Conservation (phyloP, 2,797 vertebrate species). For the Cheirogaleus major region DNA sequence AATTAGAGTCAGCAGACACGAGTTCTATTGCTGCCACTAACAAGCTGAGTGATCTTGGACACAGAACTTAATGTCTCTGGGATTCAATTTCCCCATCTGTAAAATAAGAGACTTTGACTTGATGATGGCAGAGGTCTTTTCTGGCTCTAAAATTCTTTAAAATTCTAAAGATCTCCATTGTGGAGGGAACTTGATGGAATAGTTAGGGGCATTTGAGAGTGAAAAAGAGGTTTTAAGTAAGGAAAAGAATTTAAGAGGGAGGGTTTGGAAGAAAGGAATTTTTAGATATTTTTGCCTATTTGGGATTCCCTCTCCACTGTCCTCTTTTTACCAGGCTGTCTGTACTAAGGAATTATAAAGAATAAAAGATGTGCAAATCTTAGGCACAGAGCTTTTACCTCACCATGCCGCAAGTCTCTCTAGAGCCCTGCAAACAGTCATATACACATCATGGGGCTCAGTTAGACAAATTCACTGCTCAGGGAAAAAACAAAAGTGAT, state of each 20-base stretch:
- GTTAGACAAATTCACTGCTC: not conserved
- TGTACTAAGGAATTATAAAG: not conserved
- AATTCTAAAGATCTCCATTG: not conserved
- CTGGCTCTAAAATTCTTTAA: constrained; percentile 29
- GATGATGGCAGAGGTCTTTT: not conserved
- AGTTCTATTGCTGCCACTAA: not conserved
- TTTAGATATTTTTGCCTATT: not conserved
- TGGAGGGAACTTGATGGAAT: not conserved
- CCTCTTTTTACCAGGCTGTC: not conserved
- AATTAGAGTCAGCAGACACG: not conserved
- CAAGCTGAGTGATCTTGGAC: not conserved
- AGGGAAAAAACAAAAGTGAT: not conserved
- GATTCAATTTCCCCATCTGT: not conserved
- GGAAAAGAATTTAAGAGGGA: not conserved
- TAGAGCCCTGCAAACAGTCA: not conserved
- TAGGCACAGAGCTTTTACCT: not conserved
- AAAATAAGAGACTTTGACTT: not conserved
- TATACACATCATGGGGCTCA: not conserved
- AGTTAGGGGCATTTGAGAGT: not conserved
- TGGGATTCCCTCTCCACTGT: not conserved
- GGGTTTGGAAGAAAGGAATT: not conserved
- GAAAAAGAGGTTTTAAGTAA: not conserved
- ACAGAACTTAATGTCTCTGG: not conserved
- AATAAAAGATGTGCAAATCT: not conserved
- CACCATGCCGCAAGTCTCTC: not conserved